phyloP scores from a whole-genome alignment of 2,797 vertebrate species.

The Lerista edwardsae region DNA sequence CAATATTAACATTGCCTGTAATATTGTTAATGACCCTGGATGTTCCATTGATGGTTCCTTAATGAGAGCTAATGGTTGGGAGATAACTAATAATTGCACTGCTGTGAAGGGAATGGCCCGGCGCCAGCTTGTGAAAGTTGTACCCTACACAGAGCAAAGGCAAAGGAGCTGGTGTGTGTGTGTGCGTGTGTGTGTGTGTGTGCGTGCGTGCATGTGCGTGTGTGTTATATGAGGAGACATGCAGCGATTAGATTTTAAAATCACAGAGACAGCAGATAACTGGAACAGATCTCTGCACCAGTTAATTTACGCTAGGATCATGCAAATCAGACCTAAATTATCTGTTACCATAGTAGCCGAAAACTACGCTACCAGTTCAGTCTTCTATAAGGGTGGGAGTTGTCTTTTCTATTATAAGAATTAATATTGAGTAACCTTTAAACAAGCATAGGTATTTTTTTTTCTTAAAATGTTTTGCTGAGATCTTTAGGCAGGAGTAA shows the following conservation, averaged over 20 bases:
- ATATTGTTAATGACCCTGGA: too few relatives aligned
- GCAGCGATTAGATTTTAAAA: slow-evolving; percentile 19
- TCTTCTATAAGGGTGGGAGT: slow-evolving; percentile 6
- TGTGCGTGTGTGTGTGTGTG: too few relatives aligned
- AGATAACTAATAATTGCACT: too few relatives aligned
- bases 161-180: too few relatives aligned
- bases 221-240: background rate
- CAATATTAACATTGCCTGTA: too few relatives aligned
- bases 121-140: too few relatives aligned
- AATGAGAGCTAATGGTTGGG: too few relatives aligned
- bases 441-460: background rate
- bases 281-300: background rate
- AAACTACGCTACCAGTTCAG: background rate
- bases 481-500: background rate
- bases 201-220: too few relatives aligned
- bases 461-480: slow-evolving; percentile 1
- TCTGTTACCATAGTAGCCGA: slow-evolving; percentile 11
- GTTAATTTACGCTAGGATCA: background rate
- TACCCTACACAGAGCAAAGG: too few relatives aligned
- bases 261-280: background rate
- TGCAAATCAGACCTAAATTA: slow-evolving; percentile 23
- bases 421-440: background rate
- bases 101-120: too few relatives aligned
- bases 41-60: too few relatives aligned
- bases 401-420: slow-evolving; percentile 9